Percentiles rank a stretch among this genome's conserved stretches.
Evolutionary conservation across 2,797 vertebrate species (phyloP).

Genomic region (Sparus aurata): DNA sequence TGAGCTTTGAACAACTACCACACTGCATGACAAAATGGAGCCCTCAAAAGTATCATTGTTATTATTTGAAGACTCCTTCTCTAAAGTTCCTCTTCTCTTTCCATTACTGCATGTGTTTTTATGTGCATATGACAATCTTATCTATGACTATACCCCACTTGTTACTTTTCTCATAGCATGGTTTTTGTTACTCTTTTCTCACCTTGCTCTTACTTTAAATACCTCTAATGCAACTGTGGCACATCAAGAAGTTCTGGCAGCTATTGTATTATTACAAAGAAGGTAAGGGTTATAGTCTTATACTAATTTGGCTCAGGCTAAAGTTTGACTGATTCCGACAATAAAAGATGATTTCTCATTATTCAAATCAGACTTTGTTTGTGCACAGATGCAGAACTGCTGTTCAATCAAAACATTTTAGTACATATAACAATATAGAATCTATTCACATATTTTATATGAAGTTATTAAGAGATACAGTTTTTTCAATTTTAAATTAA

Average conservation of each 20-base stretch:
- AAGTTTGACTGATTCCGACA: neutral
- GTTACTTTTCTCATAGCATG: conserved; percentile 68
- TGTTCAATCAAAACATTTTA: conserved; percentile 1
- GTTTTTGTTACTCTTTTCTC: conserved; percentile 49
- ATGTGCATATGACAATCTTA: conserved; percentile 1
- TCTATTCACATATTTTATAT: neutral
- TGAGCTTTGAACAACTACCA: neutral
- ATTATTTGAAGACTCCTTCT: conserved; percentile 30
- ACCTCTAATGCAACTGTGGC: conserved; percentile 90
- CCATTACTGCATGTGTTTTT: conserved; percentile 55
- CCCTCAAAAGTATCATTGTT: too few relatives aligned
- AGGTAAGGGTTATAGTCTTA: too few relatives aligned
- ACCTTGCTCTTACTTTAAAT: conserved; percentile 74
- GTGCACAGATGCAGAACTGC: neutral
- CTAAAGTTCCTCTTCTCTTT: conserved; percentile 7
- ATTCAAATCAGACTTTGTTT: neutral
- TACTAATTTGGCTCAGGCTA: too few relatives aligned
- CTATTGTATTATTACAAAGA: neutral
- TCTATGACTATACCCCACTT: conserved; percentile 24
- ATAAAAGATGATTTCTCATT: neutral
- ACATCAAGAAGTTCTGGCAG: conserved; percentile 85
- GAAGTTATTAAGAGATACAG: neutral
- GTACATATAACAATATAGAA: neutral
- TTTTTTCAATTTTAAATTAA: neutral
- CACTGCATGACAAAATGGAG: neutral